Evolutionary conservation across 2,888 invertebrate genomes (phyloP), one percentile per base, ranked within the genome.

Genomic region (Crematogaster levior): DNA sequence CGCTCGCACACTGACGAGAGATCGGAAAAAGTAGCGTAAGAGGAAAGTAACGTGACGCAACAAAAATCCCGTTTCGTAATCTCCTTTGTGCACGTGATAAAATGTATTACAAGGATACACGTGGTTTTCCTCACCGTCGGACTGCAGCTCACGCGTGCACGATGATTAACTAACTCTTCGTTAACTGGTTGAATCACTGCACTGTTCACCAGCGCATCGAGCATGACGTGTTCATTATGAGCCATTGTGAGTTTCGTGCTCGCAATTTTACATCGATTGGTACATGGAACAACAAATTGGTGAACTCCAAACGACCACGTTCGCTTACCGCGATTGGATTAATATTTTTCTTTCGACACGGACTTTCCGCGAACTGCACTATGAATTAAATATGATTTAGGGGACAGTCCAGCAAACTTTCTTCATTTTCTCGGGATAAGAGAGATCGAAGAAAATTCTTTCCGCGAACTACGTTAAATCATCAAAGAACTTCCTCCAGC

Each of bases 361-460:
- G 9, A 53, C 58, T 48, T 66, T 21, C 12, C 27, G 34, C n/a
- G 43, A n/a, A 24, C 58, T 24, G 53, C 48, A 60, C 53, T 84
- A 63, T 85, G 83, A 85, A 84, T 85, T 84, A 85, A 82, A 81
- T 75, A 85, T 80, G 80, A 85, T 80, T 85, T 80, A 65, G 37
- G 82, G 30, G 37, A 48, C 30, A 53, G 70, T 34, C 21, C 68
- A 46, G 48, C 72, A 85, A 86, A 86, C 60, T 81, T 85, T 24
- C 51, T 77, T 65, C 30, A 27, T 27, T 10, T 27, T n/a, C 1
- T 43, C 46, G 27, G n/a, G 7, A 72, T 58, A 27, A 72, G 72
- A n/a, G 63, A 68, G 21, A 27, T 65, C 51, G 43, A 40, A 37
- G 70, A 65, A 74, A 81, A 66, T 66, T 34, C 66, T 40, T 74